Evolutionary conservation across 2,888 invertebrate species (phyloP).

Genomic region (Eupithecia pulchellata): DNA sequence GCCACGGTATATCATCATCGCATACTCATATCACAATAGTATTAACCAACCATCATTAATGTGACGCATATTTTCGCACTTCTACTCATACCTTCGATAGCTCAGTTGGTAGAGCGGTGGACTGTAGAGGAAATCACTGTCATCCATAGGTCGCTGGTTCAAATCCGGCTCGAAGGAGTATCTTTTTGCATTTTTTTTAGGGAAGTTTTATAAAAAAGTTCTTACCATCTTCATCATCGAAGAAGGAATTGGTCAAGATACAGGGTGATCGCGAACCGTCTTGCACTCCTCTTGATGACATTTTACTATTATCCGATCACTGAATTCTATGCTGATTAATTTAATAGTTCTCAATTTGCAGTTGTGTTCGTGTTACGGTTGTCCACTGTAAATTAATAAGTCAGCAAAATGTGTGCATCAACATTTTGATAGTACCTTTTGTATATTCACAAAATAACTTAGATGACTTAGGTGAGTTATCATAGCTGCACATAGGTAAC

Average conservation of each 20-base stretch:
- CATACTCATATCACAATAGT: too few species aligned
- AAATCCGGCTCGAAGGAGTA: conserved; percentile 86
- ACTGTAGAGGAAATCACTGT: conserved; percentile 74
- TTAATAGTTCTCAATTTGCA: not conserved
- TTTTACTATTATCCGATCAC: conserved; percentile 39
- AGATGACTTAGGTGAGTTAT: too few species aligned
- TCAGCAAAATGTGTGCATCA: not conserved
- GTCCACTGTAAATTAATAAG: too few species aligned
- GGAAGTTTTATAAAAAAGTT: not conserved
- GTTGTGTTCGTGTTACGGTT: not conserved
- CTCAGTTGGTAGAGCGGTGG: conserved; percentile 87
- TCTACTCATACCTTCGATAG: conserved; percentile 74
- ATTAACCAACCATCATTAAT: not conserved
- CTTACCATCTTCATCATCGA: conserved; percentile 80
- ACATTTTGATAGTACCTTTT: too few species aligned
- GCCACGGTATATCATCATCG: not conserved
- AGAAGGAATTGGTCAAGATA: conserved; percentile 77
- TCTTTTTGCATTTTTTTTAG: conserved; percentile 47
- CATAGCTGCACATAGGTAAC: not conserved
- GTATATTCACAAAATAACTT: too few species aligned
- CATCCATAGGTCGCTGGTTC: conserved; percentile 88
- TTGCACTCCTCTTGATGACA: conserved; percentile 79
- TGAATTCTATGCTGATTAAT: not conserved
- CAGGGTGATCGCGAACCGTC: conserved; percentile 77
- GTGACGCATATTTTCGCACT: conserved; percentile 49